Evolutionary conservation across 2,113 vertebrate species (phyloP), one percentile per base, ranked within the genome.

Genomic region (Cacatua alba): DNA sequence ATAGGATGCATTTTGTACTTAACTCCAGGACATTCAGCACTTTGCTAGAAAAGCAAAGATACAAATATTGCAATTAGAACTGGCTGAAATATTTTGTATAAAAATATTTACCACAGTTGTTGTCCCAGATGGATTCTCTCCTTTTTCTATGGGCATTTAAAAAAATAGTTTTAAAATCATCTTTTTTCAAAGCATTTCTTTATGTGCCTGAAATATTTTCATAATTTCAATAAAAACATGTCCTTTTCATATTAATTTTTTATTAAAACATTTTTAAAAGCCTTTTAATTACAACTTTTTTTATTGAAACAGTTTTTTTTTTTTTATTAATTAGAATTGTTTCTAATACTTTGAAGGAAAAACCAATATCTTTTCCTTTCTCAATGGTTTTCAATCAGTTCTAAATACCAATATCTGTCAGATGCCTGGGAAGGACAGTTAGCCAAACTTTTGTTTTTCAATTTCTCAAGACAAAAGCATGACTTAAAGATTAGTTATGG

Each of bases 321-420:
- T 37, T 10, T 37, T 37, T 10, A 31, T 7, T 0, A 90, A 81
- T 1, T 25, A 69, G 2, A 33, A 60, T 13, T 25, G 0, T 60
- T 67, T 67, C 41, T 72, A 77, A 52, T 9, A 69, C 5, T 48
- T 51, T 18, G 6, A 82, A 74, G 4, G 6, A 26, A 72, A 65
- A 94, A 62, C n/a, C 6, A 18, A 35, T 16, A 23, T 0, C 11
- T 2, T 1, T 53, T 79, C 3, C 19, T 75, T 93, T 93, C 64
- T 62, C 9, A 64, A 8, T 21, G 17, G 4, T 63, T 93, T 95
- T 95, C 94, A 92, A 24, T 88, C 95, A 92, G 96, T 96, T 96
- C 94, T 97, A 94, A 96, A 68, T 75, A 95, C 29, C 96, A 96
- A 97, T 97, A 97, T 96, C 88, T 97, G 95, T 95, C 75, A 79